Evolutionary conservation across 1,140 invertebrate genomes (phyloP).

Genomic region (Drosophila insularis): DNA sequence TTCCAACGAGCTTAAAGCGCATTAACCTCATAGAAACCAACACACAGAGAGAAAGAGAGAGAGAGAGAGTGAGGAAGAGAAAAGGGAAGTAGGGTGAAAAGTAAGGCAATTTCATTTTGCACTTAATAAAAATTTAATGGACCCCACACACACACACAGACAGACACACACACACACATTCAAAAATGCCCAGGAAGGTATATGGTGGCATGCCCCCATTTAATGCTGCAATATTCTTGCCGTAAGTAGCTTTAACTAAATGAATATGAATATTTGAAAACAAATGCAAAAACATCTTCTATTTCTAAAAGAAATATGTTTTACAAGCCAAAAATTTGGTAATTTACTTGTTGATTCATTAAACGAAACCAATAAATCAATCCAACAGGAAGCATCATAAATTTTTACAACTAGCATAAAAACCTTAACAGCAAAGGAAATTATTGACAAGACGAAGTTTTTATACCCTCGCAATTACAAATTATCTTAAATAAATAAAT

Average conservation of each 20-base stretch:
- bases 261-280: slow-evolving; percentile 23
- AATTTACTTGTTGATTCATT: background rate
- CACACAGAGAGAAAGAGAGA: background rate
- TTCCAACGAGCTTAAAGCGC: slow-evolving; percentile 62
- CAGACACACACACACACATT: slow-evolving; percentile 29
- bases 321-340: background rate
- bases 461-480: background rate
- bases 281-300: slow-evolving; percentile 19
- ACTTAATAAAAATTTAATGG: slow-evolving; percentile 76
- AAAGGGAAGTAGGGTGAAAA: slow-evolving; percentile 31
- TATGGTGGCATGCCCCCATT: slow-evolving; percentile 18
- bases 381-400: slow-evolving; percentile 43
- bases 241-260: slow-evolving; percentile 54
- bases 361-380: slow-evolving; percentile 33
- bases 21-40: slow-evolving; percentile 44
- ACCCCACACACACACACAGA: slow-evolving; percentile 20
- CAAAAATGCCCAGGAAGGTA: slow-evolving; percentile 17
- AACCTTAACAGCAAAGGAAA: background rate
- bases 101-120: slow-evolving; percentile 71
- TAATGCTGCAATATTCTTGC: slow-evolving; percentile 53
- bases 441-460: background rate
- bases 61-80: background rate
- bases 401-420: background rate
- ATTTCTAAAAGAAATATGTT: background rate
- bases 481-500: no score